These are phyloP conservation scores for Agapornis roseicollis DNA, from an alignment of 2,113 vertebrate genomes.

Conservation along the genomic window DNA sequence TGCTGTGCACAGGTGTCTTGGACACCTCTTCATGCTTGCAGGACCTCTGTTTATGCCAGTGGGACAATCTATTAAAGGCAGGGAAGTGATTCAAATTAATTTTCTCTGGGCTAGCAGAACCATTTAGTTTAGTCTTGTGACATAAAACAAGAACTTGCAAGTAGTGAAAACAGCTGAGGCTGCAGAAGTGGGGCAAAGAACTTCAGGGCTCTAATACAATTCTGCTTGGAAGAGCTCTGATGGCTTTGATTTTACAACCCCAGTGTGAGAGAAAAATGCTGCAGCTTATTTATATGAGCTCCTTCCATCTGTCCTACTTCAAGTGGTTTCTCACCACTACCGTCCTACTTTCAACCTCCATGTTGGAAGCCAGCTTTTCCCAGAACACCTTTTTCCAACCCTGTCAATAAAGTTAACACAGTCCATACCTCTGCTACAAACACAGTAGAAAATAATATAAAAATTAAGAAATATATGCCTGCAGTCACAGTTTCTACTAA, in stretches of 20 bases:
- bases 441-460: neutral
- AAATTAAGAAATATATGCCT: neutral
- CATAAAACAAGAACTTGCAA: neutral
- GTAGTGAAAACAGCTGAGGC: neutral
- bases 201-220: neutral
- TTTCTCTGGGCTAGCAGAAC: neutral
- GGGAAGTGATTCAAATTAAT: neutral
- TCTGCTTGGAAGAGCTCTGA: neutral
- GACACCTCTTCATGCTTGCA: neutral
- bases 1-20: conserved; percentile 6
- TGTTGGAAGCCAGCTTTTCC: neutral
- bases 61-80: neutral
- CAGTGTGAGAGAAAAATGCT: neutral
- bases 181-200: neutral
- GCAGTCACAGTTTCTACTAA: neutral
- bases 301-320: neutral
- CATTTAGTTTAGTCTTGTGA: neutral
- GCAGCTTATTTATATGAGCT: neutral
- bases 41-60: neutral
- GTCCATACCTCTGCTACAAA: neutral
- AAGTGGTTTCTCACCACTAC: neutral
- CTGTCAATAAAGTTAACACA: neutral
- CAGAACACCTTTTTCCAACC: neutral
- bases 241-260: neutral
- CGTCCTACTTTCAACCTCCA: neutral